Conservation (phyloP, 2,113 vertebrate genomes). For the Tragelaphus scriptus region DNA sequence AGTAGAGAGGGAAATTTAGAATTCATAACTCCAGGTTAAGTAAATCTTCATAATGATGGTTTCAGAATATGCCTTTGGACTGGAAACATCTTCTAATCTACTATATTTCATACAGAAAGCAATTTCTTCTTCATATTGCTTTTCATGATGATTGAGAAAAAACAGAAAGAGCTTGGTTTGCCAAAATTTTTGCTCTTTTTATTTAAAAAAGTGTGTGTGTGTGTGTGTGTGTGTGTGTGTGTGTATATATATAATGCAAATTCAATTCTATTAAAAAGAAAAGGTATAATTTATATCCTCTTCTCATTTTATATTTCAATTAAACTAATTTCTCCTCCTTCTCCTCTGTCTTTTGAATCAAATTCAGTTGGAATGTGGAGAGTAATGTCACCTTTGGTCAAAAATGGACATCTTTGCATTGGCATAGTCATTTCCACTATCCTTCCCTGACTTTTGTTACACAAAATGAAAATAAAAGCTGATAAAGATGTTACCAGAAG, state of each 20-base stretch:
- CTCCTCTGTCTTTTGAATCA: conserved; percentile 35
- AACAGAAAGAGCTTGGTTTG: conserved; percentile 37
- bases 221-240: not conserved
- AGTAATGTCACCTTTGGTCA: conserved; percentile 37
- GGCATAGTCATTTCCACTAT: conserved; percentile 14
- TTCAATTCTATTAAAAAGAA: not conserved
- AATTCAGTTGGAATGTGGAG: conserved; percentile 38
- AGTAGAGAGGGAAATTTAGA: not conserved
- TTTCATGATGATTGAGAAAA: not conserved
- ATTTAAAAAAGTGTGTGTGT: not conserved
- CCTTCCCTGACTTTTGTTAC: conserved; percentile 45
- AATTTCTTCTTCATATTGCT: not conserved
- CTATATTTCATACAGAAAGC: conserved; percentile 34
- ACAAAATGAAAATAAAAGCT: conserved; percentile 58
- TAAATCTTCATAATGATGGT: not conserved
- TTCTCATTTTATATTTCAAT: conserved; percentile 50
- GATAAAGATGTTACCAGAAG: conserved; percentile 47
- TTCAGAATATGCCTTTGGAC: not conserved
- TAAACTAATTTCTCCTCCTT: not conserved
- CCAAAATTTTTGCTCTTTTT: conserved; percentile 24
- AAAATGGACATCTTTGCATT: conserved; percentile 56
- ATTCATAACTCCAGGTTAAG: not conserved
- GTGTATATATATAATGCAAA: not conserved
- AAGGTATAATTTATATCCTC: not conserved
- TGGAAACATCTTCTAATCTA: conserved; percentile 1